These are phyloP conservation scores for Diachrysia chrysitis DNA, from an alignment of 2,888 invertebrate species.

Conservation along the genomic window DNA sequence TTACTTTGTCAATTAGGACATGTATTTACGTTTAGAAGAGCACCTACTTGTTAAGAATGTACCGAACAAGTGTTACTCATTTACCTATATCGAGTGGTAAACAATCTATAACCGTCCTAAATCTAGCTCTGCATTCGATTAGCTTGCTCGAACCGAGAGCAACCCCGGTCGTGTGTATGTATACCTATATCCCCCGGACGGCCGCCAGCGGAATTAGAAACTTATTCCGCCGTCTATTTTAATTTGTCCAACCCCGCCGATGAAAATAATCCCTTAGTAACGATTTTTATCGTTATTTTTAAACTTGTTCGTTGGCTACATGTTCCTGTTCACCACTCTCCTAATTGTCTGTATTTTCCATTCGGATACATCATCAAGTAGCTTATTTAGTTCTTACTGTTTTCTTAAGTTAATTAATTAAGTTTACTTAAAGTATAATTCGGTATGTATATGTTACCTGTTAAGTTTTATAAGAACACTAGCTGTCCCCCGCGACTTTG, in stretches of 20 bases:
- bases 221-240: constrained; percentile 65
- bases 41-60: not conserved
- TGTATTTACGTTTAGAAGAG: constrained; percentile 14
- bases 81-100: constrained; percentile 15
- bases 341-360: constrained; percentile 22
- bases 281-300: constrained; percentile 80
- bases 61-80: not conserved
- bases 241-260: constrained; percentile 68
- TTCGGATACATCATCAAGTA: constrained; percentile 3
- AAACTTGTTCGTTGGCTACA: constrained; percentile 58
- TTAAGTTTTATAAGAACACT: too few species aligned
- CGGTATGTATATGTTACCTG: too few species aligned
- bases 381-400: not conserved
- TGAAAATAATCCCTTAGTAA: constrained; percentile 75
- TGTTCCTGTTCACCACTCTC: constrained; percentile 43
- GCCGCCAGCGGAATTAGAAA: constrained; percentile 48
- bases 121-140: constrained; percentile 23
- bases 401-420: too few species aligned
- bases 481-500: too few species aligned
- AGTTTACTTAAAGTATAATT: too few species aligned
- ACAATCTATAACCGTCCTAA: constrained; percentile 17
- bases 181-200: constrained; percentile 29
- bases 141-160: constrained; percentile 25
- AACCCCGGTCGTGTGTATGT: constrained; percentile 33
- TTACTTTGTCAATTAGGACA: constrained; percentile 12